These are phyloP conservation scores for Sphaerophoria rueppellii DNA, from an alignment of 2,888 invertebrate species.

Conservation along the genomic window DNA sequence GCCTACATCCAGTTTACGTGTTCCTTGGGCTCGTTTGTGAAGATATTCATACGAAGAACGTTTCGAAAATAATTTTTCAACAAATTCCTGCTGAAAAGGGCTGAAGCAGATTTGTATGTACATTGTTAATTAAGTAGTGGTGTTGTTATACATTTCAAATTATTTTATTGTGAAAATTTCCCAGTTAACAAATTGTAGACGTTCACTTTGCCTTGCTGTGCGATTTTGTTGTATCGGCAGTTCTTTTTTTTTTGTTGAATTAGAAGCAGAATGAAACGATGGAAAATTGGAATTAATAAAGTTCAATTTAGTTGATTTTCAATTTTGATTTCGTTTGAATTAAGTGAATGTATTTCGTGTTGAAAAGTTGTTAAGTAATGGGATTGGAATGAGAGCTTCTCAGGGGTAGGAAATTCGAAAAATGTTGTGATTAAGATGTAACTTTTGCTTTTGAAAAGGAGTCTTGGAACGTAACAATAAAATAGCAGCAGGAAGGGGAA, in stretches of 20 bases:
- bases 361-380: neutral
- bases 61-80: constrained; percentile 25
- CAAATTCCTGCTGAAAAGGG: constrained; percentile 42
- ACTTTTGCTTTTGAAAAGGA: too few relatives aligned
- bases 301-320: constrained; percentile 23
- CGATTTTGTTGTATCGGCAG: constrained; percentile 15
- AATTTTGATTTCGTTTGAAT: constrained; percentile 1
- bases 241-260: neutral
- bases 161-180: constrained; percentile 70
- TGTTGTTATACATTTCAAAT: constrained; percentile 73
- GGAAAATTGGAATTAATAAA: constrained; percentile 18
- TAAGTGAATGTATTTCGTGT: neutral
- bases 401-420: too few relatives aligned
- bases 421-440: too few relatives aligned
- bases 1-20: neutral
- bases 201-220: neutral
- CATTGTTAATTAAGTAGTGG: constrained; percentile 74
- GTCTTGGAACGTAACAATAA: too few relatives aligned
- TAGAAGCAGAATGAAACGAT: constrained; percentile 7
- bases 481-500: too few relatives aligned
- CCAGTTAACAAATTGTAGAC: constrained; percentile 58
- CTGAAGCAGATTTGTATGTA: constrained; percentile 70
- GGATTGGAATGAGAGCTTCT: too few relatives aligned
- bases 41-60: neutral
- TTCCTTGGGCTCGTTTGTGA: constrained; percentile 1